phyloP scores from a whole-genome alignment of 2,888 invertebrate genomes.

The Tetramorium bicarinatum region DNA sequence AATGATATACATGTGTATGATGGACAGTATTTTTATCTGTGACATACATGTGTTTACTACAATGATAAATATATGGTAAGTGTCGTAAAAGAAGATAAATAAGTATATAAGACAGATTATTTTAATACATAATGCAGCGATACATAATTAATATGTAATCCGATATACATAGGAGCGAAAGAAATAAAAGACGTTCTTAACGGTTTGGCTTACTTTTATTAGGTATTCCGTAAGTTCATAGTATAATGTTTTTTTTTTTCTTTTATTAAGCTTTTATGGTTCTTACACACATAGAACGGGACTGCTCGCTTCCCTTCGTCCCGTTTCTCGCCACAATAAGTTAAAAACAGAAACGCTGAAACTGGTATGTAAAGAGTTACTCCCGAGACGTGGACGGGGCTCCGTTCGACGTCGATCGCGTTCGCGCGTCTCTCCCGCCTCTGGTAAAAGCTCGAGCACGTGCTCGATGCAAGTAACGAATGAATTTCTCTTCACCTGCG shows the following conservation, averaged over 20 bases:
- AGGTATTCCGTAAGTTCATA: conserved; percentile 86
- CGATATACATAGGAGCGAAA: neutral
- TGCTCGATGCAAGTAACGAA: neutral
- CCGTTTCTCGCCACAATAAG: conserved; percentile 81
- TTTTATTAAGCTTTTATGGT: conserved; percentile 85
- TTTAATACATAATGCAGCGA: neutral
- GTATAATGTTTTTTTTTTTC: conserved; percentile 86
- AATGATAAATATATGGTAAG: neutral
- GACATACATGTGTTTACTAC: neutral
- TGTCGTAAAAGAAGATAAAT: neutral
- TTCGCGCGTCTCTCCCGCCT: neutral
- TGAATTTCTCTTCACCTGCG: neutral
- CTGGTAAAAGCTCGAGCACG: neutral
- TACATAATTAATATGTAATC: neutral
- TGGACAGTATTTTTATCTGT: too few relatives aligned
- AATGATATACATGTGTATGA: neutral
- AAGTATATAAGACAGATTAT: neutral
- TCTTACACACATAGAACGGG: conserved; percentile 86
- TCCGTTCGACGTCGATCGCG: conserved; percentile 56
- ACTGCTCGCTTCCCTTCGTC: conserved; percentile 74
- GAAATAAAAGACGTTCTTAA: conserved; percentile 71
- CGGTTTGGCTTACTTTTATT: conserved; percentile 86
- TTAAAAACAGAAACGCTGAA: conserved; percentile 80
- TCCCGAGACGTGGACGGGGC: conserved; percentile 69
- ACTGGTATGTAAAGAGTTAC: conserved; percentile 73